Conservation (phyloP, 1,140 invertebrate species). For the Drosophila nigrodunni region DNA sequence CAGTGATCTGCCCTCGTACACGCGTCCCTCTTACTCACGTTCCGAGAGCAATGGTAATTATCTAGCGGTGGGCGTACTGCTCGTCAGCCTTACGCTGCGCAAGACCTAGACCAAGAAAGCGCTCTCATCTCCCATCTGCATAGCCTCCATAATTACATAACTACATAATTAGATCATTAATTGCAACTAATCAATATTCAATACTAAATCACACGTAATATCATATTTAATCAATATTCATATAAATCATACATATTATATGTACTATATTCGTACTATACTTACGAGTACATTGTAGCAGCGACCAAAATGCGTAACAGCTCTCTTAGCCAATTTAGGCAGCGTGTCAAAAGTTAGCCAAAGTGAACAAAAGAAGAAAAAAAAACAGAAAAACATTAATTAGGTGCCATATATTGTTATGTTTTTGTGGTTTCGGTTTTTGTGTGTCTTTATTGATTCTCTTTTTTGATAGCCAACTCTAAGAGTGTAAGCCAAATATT, state of each 20-base stretch:
- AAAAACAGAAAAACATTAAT: constrained; percentile 4
- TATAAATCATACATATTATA: neutral
- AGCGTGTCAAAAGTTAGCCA: constrained; percentile 71
- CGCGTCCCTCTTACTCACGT: constrained; percentile 78
- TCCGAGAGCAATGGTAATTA: constrained; percentile 84
- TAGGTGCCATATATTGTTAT: constrained; percentile 47
- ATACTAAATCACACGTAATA: neutral
- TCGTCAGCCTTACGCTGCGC: constrained; percentile 80
- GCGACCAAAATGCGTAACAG: constrained; percentile 38
- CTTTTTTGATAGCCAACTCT: constrained; percentile 63
- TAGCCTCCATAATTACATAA: neutral
- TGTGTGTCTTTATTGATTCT: constrained; percentile 22
- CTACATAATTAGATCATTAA: constrained; percentile 7
- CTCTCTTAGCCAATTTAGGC: constrained; percentile 61
- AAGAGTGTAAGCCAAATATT: constrained; percentile 73
- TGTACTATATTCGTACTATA: constrained; percentile 6
- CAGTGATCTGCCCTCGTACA: constrained; percentile 80
- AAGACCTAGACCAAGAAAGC: constrained; percentile 59
- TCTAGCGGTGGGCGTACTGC: constrained; percentile 80
- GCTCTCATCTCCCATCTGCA: constrained; percentile 11
- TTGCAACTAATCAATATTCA: constrained; percentile 24
- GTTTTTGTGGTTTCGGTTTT: neutral
- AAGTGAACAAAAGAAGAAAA: constrained; percentile 3
- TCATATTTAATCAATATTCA: constrained; percentile 15
- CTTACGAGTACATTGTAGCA: constrained; percentile 24